Evolutionary conservation across 2,888 invertebrate species (phyloP).

Genomic region (Dynastes tityus): DNA sequence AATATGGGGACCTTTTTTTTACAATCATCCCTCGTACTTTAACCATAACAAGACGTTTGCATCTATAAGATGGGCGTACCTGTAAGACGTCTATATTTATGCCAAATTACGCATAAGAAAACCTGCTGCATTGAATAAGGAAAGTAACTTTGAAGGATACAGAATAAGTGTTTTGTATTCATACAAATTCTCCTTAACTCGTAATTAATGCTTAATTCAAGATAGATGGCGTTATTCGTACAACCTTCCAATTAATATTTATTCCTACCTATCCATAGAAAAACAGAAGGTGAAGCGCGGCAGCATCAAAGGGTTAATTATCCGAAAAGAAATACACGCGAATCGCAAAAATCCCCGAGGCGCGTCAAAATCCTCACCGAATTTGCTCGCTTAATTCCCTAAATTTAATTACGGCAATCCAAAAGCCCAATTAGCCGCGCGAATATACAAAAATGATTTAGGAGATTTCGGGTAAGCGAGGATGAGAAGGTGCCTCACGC

Average conservation of each 20-base stretch:
- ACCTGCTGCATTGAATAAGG: no score
- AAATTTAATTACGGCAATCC: constrained; percentile 42
- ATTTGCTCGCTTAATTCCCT: constrained; percentile 36
- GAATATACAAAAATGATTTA: constrained; percentile 39
- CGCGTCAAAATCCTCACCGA: constrained; percentile 15
- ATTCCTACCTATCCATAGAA: constrained; percentile 9
- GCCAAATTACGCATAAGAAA: no score
- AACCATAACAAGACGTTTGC: no score
- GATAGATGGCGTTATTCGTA: constrained; percentile 23
- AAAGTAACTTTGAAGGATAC: background rate
- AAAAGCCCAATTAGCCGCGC: constrained; percentile 35
- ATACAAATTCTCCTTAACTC: background rate
- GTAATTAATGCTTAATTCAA: constrained; percentile 15
- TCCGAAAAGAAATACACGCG: constrained; percentile 21
- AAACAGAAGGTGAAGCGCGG: background rate
- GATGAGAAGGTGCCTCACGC: background rate
- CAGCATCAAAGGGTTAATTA: constrained; percentile 33
- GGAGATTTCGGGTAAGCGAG: constrained; percentile 21
- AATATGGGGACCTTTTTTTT: no score
- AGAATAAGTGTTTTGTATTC: constrained; percentile 1
- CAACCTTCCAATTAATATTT: constrained; percentile 24
- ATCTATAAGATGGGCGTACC: no score
- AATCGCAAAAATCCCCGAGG: constrained; percentile 24
- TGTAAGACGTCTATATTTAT: no score
- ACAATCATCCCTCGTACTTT: no score